phyloP scores from a whole-genome alignment of 2,113 vertebrate genomes.

The Pituophis catenifer region DNA sequence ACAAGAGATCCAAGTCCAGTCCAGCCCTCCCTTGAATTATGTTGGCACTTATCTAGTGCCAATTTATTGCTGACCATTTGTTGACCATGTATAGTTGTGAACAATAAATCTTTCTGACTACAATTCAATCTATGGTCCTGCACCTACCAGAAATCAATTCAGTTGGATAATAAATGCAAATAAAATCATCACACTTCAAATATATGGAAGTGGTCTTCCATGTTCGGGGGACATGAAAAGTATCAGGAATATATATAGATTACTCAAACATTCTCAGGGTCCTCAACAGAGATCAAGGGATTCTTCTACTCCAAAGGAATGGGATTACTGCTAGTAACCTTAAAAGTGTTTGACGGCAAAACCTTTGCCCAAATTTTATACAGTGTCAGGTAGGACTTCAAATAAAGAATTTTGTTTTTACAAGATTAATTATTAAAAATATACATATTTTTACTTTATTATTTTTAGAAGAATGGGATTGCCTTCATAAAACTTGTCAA shows the following conservation, averaged over 20 bases:
- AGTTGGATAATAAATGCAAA: not conserved
- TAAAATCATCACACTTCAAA: not conserved
- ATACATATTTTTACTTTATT: conserved; percentile 48
- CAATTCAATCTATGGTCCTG: not conserved
- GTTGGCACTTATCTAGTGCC: not conserved
- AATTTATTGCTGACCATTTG: not conserved
- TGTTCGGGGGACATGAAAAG: not conserved
- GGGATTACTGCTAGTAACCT: not conserved
- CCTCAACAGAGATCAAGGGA: not conserved
- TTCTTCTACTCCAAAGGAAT: not conserved
- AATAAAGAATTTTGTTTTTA: not conserved
- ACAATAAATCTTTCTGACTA: not conserved
- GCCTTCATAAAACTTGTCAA: conserved; percentile 15
- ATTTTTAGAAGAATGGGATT: conserved; percentile 23
- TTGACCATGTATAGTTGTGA: not conserved
- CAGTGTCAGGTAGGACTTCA: not conserved
- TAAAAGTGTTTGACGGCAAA: not conserved
- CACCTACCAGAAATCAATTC: not conserved
- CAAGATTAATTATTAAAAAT: conserved; percentile 67
- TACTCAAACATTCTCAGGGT: not conserved
- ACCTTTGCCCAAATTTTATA: not conserved
- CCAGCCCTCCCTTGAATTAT: no score
- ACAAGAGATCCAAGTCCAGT: not conserved
- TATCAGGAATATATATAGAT: not conserved
- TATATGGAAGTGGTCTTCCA: not conserved